Base-by-base conservation (phyloP, 2,797 vertebrate species). In the Parambassis ranga region DNA sequence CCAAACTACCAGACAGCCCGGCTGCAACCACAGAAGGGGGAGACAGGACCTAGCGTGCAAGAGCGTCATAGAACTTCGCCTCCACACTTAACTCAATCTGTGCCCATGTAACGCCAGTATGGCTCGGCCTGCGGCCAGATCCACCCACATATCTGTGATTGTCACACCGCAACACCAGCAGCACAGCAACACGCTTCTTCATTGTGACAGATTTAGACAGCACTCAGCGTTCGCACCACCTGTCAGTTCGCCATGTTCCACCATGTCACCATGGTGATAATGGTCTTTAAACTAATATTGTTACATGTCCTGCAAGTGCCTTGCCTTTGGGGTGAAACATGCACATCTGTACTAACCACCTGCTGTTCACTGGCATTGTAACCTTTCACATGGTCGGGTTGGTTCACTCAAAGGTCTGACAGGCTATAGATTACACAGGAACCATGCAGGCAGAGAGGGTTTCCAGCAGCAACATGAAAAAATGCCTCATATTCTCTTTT, bases 51-150 rank as follows among this genome's bases (percentile, higher is more conserved):
- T 44, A 48, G 67, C 74, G 67, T 41, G 50, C 35, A 4, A 79
- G 44, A 72, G 70, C 77, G 48, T 87, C 75, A 75, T 11, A 75
- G 72, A 86, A 79, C 74, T 77, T 85, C 81, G 83, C 87, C 85
- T 87, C 80, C 86, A 59, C 80, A 77, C 82, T 85, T 60, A 48
- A 78, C 75, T 83, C 85, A 84, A 82, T 79, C 85, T 86, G 88
- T 65, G 86, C 75, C 68, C 56, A n/a, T 75, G 59, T 68, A 81
- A 79, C 31, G 71, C 69, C 83, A 83, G 79, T 78, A 59, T 15
- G 60, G 80, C 83, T 47, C 41, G 80, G 81, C 71, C 75, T 27
- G 55, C 51, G 55, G 86, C 88, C 88, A 89, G 78, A 66, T 57
- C 81, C 75, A 0, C 86, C 87, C 75, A 55, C 85, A 37, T 70